Conservation (phyloP, 2,888 invertebrate genomes). For the Plagodis pulveraria region DNA sequence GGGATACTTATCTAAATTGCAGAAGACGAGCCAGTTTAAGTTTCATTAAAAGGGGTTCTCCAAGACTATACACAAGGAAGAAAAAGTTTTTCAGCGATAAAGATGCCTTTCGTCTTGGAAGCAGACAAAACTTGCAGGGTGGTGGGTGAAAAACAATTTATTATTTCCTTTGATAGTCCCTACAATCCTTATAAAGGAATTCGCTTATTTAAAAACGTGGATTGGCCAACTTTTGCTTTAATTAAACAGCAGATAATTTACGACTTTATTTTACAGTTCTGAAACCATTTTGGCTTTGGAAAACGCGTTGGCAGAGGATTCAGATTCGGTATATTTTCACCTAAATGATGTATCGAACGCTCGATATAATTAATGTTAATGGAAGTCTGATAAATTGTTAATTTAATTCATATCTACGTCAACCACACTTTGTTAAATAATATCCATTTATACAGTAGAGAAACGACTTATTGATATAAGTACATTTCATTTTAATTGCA, state of each 20-base stretch:
- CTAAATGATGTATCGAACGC: conserved; percentile 3
- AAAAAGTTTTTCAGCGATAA: conserved; percentile 78
- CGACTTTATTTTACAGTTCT: conserved; percentile 35
- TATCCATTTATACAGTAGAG: too few species aligned
- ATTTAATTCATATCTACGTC: conserved; percentile 9
- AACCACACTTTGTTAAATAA: neutral
- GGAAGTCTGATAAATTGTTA: neutral
- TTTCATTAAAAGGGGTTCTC: conserved; percentile 73
- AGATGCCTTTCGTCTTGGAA: conserved; percentile 73
- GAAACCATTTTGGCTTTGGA: conserved; percentile 23
- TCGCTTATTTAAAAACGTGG: conserved; percentile 54
- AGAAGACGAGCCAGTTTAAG: conserved; percentile 66
- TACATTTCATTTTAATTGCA: too few species aligned
- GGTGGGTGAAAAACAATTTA: conserved; percentile 67
- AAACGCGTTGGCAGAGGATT: conserved; percentile 10
- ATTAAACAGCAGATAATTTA: conserved; percentile 42
- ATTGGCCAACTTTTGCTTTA: conserved; percentile 41
- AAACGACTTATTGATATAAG: too few species aligned
- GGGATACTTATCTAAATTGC: conserved; percentile 73
- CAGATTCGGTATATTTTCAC: neutral
- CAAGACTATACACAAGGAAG: conserved; percentile 61
- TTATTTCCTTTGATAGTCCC: conserved; percentile 65
- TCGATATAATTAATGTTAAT: conserved; percentile 1
- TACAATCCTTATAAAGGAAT: conserved; percentile 54
- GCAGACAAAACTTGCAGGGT: conserved; percentile 64